These are phyloP conservation scores for Medauroidea extradentata DNA, from an alignment of 1,140 invertebrate species.

Conservation along the genomic window DNA sequence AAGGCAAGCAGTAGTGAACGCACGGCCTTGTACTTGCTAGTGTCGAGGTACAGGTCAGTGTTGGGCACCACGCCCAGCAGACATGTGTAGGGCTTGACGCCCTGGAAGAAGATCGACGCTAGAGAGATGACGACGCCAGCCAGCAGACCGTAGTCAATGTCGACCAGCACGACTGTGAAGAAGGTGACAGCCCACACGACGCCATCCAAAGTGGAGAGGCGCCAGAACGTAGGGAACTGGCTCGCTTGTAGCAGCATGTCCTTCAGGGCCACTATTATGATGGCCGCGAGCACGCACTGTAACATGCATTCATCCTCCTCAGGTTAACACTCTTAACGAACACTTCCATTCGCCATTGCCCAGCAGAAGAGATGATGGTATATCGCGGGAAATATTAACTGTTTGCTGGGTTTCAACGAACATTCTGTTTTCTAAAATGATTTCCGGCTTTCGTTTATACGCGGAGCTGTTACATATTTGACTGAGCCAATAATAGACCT, in stretches of 20 bases:
- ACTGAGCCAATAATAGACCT: too few species aligned
- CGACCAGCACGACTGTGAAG: slow-evolving; percentile 68
- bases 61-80: slow-evolving; percentile 61
- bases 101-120: slow-evolving; percentile 59
- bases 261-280: slow-evolving; percentile 87
- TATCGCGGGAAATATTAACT: too few species aligned
- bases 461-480: too few species aligned
- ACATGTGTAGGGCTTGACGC: slow-evolving; percentile 57
- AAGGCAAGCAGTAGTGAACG: too few species aligned
- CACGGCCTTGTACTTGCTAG: slow-evolving; percentile 62
- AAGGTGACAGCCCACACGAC: slow-evolving; percentile 83
- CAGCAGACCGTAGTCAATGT: slow-evolving; percentile 78
- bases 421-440: too few species aligned
- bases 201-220: slow-evolving; percentile 73
- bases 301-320: neutral
- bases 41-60: slow-evolving; percentile 73
- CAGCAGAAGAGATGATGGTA: too few species aligned
- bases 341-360: too few species aligned
- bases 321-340: too few species aligned
- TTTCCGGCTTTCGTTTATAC: too few species aligned
- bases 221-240: slow-evolving; percentile 68
- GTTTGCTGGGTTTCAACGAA: too few species aligned
- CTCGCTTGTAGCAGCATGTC: slow-evolving; percentile 80
- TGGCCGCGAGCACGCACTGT: slow-evolving; percentile 76
- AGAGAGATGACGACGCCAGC: slow-evolving; percentile 71